Percentiles rank a stretch among this genome's conserved stretches.
Conservation (phyloP, 92 coral and sea anemone genomes). For the Muricea muricata region DNA sequence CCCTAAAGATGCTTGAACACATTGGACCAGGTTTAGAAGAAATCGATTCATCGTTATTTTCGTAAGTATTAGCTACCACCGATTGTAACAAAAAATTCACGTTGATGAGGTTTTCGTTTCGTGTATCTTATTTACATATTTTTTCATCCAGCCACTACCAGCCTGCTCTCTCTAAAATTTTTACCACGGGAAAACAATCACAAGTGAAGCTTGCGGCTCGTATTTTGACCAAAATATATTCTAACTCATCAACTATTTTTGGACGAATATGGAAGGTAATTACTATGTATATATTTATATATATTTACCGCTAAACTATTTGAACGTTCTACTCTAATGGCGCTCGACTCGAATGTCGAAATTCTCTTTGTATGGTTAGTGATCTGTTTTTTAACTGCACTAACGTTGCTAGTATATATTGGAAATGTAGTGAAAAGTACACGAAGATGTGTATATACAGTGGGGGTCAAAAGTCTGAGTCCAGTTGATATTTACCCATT, state of each 20-base stretch:
- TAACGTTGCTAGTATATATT: too few relatives aligned
- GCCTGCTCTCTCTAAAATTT: conserved; percentile 81
- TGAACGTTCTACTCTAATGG: too few relatives aligned
- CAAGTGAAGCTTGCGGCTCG: conserved; percentile 88
- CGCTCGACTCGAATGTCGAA: too few relatives aligned
- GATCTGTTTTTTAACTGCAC: too few relatives aligned
- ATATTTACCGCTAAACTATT: too few relatives aligned
- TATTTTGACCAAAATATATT: conserved; percentile 75
- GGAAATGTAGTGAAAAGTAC: too few relatives aligned
- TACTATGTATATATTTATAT: too few relatives aligned
- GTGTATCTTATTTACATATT: neutral
- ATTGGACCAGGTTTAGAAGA: conserved; percentile 80
- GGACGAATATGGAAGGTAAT: conserved; percentile 84
- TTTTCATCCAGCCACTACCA: conserved; percentile 74
- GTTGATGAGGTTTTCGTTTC: neutral
- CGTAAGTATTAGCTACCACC: conserved; percentile 67
- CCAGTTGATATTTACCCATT: too few relatives aligned
- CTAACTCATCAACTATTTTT: conserved; percentile 68
- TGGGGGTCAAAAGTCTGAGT: too few relatives aligned
- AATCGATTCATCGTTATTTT: conserved; percentile 49
- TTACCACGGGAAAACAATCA: conserved; percentile 82
- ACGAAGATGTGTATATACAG: too few relatives aligned
- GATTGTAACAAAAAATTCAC: too few relatives aligned
- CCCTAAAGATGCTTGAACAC: conserved; percentile 71
- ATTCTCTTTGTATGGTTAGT: too few relatives aligned